phyloP scores from a whole-genome alignment of 1,140 invertebrate species.

The Sipha flava region DNA sequence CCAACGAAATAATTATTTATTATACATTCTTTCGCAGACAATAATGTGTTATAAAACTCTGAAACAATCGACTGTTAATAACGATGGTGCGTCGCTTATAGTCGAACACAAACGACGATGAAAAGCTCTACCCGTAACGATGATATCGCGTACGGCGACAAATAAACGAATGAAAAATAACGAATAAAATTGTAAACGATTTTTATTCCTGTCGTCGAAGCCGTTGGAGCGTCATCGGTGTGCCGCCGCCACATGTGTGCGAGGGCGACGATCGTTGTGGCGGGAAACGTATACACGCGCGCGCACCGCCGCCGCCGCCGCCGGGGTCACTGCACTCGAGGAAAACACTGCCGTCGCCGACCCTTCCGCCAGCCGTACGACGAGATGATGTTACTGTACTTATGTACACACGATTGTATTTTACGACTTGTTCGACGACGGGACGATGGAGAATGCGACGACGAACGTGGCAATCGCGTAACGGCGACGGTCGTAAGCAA shows the following conservation, averaged over 20 bases:
- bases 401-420: no score
- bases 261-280: not conserved
- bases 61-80: no score
- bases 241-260: not conserved
- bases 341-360: not conserved
- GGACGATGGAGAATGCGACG: not conserved
- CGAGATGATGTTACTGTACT: not conserved
- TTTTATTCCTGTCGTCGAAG: no score
- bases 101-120: no score
- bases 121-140: no score
- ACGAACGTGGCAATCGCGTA: not conserved
- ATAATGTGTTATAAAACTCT: no score
- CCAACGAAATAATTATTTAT: not conserved
- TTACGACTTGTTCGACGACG: not conserved
- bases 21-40: not conserved
- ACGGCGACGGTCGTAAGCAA: not conserved
- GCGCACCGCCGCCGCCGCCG: not conserved
- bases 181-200: no score
- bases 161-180: no score
- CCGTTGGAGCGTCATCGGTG: no score
- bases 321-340: not conserved
- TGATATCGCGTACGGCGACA: no score
- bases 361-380: not conserved
- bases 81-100: no score
- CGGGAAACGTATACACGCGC: not conserved